These are phyloP conservation scores for Pseudomyrmex sp. DNA, from an alignment of 1,140 invertebrate species.

Conservation along the genomic window DNA sequence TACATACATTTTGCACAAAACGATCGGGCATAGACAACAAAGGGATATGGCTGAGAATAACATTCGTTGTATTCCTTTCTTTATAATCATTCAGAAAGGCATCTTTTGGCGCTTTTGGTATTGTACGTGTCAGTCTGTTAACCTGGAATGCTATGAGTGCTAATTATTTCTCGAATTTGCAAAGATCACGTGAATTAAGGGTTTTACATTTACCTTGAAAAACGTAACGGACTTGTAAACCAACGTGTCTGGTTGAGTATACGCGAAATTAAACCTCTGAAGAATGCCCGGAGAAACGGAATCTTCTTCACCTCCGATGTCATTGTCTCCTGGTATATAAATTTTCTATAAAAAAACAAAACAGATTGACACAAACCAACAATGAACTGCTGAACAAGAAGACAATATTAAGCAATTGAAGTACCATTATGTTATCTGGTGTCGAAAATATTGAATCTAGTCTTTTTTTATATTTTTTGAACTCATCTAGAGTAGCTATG, in stretches of 20 bases:
- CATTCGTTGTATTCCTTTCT: slow-evolving; percentile 86
- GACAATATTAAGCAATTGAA: background rate
- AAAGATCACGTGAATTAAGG: background rate
- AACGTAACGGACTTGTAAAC: slow-evolving; percentile 87
- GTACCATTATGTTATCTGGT: slow-evolving; percentile 86
- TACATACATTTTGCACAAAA: slow-evolving; percentile 87
- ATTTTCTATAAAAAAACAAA: slow-evolving; percentile 88
- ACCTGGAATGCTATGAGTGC: slow-evolving; percentile 86
- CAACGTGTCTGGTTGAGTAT: slow-evolving; percentile 89
- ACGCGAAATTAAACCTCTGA: slow-evolving; percentile 91
- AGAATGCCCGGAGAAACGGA: slow-evolving; percentile 90
- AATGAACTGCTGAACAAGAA: slow-evolving; percentile 4
- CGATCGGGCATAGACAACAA: slow-evolving; percentile 87
- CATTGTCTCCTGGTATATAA: slow-evolving; percentile 97
- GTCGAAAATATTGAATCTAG: slow-evolving; percentile 90
- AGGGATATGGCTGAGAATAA: slow-evolving; percentile 90
- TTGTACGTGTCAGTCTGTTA: slow-evolving; percentile 88
- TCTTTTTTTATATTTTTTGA: slow-evolving; percentile 89
- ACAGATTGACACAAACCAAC: background rate
- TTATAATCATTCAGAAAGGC: slow-evolving; percentile 87
- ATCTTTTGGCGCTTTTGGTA: slow-evolving; percentile 83
- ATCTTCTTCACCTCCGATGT: slow-evolving; percentile 96
- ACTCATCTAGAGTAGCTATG: slow-evolving; percentile 89
- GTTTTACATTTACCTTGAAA: slow-evolving; percentile 85
- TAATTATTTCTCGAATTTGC: background rate